Evolutionary conservation across 1,140 invertebrate genomes (phyloP).

Genomic region (Tetramorium parvispinum): DNA sequence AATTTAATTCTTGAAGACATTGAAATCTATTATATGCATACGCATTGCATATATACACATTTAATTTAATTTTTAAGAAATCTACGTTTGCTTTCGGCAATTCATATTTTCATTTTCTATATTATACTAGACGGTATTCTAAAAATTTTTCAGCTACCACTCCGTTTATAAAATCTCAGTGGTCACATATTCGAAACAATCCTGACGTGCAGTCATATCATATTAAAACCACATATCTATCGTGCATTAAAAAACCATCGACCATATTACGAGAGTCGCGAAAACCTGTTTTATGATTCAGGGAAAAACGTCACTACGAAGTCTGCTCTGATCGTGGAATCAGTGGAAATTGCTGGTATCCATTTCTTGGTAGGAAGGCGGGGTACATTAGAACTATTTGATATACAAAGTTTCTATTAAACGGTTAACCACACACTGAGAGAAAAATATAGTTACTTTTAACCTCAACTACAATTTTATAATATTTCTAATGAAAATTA

Average conservation of each 20-base stretch:
- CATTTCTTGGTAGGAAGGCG: constrained; percentile 5
- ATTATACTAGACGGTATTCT: background rate
- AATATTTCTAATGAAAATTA: too few relatives aligned
- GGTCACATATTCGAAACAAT: background rate
- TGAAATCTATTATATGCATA: background rate
- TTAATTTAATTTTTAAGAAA: background rate
- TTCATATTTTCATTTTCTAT: background rate
- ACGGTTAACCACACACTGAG: too few relatives aligned
- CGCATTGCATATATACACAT: background rate
- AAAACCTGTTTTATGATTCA: constrained; percentile 63
- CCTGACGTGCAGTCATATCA: background rate
- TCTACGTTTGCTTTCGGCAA: background rate
- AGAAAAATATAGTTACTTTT: too few relatives aligned
- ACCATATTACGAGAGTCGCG: background rate
- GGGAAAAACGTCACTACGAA: constrained; percentile 17
- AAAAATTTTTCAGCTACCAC: background rate
- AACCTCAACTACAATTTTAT: too few relatives aligned
- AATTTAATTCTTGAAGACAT: background rate
- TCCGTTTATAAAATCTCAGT: background rate
- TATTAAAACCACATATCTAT: background rate
- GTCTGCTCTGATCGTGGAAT: background rate
- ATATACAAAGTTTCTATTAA: background rate
- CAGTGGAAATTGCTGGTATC: background rate
- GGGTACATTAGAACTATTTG: background rate
- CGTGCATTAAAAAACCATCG: constrained; percentile 8